Conservation (phyloP, 2,888 invertebrate genomes). For the Pyrocoelia pectoralis region DNA sequence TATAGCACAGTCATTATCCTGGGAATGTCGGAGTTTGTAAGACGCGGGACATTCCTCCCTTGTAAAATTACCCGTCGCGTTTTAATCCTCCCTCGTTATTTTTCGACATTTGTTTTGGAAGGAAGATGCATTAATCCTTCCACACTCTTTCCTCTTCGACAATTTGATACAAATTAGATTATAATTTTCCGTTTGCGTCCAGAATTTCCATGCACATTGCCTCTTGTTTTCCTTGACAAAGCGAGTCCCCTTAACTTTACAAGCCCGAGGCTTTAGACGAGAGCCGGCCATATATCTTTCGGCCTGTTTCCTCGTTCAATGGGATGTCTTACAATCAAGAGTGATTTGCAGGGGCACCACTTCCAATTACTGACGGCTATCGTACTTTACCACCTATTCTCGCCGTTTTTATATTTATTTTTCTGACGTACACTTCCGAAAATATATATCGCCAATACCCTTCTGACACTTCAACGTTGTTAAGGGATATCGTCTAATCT, state of each 20-base stretch:
- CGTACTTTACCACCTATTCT: slow-evolving; percentile 43
- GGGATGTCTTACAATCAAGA: slow-evolving; percentile 54
- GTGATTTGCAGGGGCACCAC: slow-evolving; percentile 54
- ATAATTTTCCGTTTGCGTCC: slow-evolving; percentile 32
- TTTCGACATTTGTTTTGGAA: slow-evolving; percentile 27
- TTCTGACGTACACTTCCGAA: background rate
- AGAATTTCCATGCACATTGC: slow-evolving; percentile 49
- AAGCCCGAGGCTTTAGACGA: slow-evolving; percentile 51
- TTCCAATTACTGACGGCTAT: slow-evolving; percentile 52
- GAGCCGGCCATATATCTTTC: slow-evolving; percentile 53
- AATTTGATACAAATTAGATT: slow-evolving; percentile 20
- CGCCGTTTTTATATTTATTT: slow-evolving; percentile 32
- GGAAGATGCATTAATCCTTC: slow-evolving; percentile 16
- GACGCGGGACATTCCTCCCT: slow-evolving; percentile 34
- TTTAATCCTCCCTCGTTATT: slow-evolving; percentile 36
- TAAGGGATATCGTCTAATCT: background rate
- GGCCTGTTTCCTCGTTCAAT: slow-evolving; percentile 52
- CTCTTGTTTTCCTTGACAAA: slow-evolving; percentile 45
- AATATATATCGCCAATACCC: background rate
- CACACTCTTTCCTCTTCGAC: slow-evolving; percentile 5
- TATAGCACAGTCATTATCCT: slow-evolving; percentile 38
- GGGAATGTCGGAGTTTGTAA: slow-evolving; percentile 35
- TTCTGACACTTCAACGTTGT: background rate
- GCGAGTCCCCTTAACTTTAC: slow-evolving; percentile 50
- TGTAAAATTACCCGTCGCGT: slow-evolving; percentile 35